Percentiles rank a stretch among this genome's conserved stretches.
Evolutionary conservation across 1,140 invertebrate species (phyloP).

Genomic region (Caerostris darwini): DNA sequence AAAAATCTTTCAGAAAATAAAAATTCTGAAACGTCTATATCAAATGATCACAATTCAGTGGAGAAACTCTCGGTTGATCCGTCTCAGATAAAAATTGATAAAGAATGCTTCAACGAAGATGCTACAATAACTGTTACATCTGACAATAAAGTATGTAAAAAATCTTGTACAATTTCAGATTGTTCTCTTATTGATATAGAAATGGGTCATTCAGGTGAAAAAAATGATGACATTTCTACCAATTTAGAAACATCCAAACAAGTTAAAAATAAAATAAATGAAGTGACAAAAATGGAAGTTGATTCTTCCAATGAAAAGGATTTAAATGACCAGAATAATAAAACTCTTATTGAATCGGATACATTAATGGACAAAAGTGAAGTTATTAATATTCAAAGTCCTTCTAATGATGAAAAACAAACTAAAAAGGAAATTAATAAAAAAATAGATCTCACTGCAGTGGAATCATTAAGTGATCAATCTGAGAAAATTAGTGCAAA

Average conservation of each 20-base stretch:
- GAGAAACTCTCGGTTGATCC: no score
- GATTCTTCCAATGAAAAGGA: background rate
- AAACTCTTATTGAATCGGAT: background rate
- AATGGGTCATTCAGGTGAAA: background rate
- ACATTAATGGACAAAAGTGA: conserved; percentile 81
- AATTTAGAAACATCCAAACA: background rate
- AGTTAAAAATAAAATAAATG: background rate
- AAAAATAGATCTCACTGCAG: conserved; percentile 16
- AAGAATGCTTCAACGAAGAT: no score
- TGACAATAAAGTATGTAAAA: background rate
- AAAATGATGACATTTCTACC: background rate
- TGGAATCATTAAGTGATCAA: background rate
- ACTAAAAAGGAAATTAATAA: conserved; percentile 80
- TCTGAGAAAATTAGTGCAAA: conserved; percentile 63
- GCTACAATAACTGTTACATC: no score
- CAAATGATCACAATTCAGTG: no score
- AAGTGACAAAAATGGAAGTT: background rate
- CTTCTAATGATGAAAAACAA: conserved; percentile 79
- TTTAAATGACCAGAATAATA: background rate
- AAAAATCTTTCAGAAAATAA: no score
- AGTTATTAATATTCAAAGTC: conserved; percentile 72
- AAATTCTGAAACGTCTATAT: no score
- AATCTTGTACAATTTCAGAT: background rate
- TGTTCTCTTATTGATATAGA: background rate
- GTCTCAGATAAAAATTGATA: no score